Evolutionary conservation across 2,888 invertebrate genomes (phyloP).

Genomic region (Nemoura dubitans): DNA sequence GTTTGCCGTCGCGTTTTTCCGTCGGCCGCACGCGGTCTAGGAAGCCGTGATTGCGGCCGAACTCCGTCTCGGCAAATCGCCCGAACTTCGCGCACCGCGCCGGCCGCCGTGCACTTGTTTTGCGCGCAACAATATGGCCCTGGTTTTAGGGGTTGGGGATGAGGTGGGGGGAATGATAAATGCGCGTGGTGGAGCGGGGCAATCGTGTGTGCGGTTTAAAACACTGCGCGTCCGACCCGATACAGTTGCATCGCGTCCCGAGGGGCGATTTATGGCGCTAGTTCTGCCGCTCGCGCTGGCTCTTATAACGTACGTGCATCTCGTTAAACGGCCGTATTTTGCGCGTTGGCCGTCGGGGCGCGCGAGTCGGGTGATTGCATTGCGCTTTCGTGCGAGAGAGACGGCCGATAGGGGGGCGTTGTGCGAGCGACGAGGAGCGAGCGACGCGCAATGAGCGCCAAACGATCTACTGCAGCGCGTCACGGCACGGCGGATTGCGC

Average conservation of each 20-base stretch:
- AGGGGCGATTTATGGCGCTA: neutral
- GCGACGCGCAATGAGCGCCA: neutral
- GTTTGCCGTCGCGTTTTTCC: neutral
- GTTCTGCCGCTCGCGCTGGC: neutral
- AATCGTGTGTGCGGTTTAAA: too few species aligned
- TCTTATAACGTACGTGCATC: too few species aligned
- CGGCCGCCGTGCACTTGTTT: neutral
- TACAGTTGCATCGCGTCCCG: slow-evolving; percentile 1
- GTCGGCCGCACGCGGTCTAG: neutral
- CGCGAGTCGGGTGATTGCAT: too few species aligned
- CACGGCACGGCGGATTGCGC: neutral
- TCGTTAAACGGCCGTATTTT: neutral
- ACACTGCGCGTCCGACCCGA: too few species aligned
- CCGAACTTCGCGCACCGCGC: neutral
- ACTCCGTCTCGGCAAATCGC: neutral
- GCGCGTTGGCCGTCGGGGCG: too few species aligned
- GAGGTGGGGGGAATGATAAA: neutral
- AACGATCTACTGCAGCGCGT: neutral
- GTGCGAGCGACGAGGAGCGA: neutral
- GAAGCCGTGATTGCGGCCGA: neutral
- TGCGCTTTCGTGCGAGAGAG: too few species aligned
- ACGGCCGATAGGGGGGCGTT: neutral
- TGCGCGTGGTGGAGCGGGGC: neutral
- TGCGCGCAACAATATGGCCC: neutral
- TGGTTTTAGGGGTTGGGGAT: neutral